phyloP scores from a whole-genome alignment of 2,888 invertebrate species.

The Craniophora ligustri region DNA sequence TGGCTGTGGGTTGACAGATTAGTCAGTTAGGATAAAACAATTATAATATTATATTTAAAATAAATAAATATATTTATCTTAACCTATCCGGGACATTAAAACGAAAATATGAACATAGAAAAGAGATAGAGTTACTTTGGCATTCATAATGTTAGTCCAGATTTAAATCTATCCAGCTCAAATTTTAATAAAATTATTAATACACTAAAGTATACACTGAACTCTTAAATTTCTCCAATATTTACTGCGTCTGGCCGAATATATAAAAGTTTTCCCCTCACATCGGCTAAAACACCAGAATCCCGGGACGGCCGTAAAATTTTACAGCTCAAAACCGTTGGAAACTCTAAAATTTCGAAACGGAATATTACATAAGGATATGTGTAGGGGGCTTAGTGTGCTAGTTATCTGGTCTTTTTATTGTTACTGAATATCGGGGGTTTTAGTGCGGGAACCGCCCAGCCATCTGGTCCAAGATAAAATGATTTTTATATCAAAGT shows the following conservation, averaged over 20 bases:
- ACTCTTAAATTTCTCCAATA: constrained; percentile 44
- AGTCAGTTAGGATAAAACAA: no score
- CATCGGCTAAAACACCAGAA: constrained; percentile 34
- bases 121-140: no score
- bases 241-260: constrained; percentile 45
- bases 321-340: constrained; percentile 61
- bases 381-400: constrained; percentile 32
- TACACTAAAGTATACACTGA: constrained; percentile 23
- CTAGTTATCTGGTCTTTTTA: constrained; percentile 39
- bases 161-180: no score
- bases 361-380: constrained; percentile 39
- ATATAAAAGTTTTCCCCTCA: constrained; percentile 58
- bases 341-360: constrained; percentile 53
- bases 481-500: constrained; percentile 30
- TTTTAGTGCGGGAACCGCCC: constrained; percentile 18
- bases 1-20: no score
- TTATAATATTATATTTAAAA: no score
- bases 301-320: constrained; percentile 54
- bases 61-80: no score
- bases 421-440: constrained; percentile 39
- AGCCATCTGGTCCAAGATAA: constrained; percentile 20
- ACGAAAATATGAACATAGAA: no score
- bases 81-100: no score
- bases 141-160: no score
- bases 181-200: constrained; percentile 45